Evolutionary conservation across 2,888 invertebrate genomes (phyloP).

Genomic region (Bombylius discolor): DNA sequence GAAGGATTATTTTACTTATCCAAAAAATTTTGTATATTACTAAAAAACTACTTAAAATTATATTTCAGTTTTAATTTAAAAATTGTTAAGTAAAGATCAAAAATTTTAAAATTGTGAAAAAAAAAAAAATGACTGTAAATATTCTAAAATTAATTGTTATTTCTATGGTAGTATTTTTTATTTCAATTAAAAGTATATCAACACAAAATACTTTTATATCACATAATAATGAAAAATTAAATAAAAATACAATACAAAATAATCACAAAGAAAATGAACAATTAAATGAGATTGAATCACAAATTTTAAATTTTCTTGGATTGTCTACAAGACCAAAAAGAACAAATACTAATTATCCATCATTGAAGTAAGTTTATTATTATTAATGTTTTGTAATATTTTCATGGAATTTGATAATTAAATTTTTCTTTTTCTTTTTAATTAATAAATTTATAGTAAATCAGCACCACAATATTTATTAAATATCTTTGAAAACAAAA

Average conservation of each 20-base stretch:
- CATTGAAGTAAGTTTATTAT: slow-evolving; percentile 18
- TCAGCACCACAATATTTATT: slow-evolving; percentile 77
- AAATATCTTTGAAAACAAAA: slow-evolving; percentile 71
- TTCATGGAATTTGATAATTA: neutral
- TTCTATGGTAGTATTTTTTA: neutral
- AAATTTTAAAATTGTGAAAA: no score
- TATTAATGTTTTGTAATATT: no score
- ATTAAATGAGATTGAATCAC: slow-evolving; percentile 15
- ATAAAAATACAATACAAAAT: neutral
- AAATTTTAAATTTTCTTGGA: slow-evolving; percentile 74
- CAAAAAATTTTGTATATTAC: no score
- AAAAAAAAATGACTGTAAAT: neutral
- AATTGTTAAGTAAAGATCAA: no score
- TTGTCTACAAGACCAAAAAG: slow-evolving; percentile 62
- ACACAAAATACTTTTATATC: neutral
- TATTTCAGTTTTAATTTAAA: no score
- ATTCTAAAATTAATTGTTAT: neutral
- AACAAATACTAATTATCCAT: slow-evolving; percentile 32
- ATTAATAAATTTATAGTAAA: slow-evolving; percentile 28
- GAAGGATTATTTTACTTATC: no score
- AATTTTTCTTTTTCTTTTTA: neutral
- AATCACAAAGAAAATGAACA: neutral
- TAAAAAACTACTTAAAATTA: no score
- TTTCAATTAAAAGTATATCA: neutral
- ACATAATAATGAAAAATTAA: neutral